Evolutionary conservation across 2,113 vertebrate genomes (phyloP), one percentile per base, ranked within the genome.

Genomic region (Epinephelus moara): DNA sequence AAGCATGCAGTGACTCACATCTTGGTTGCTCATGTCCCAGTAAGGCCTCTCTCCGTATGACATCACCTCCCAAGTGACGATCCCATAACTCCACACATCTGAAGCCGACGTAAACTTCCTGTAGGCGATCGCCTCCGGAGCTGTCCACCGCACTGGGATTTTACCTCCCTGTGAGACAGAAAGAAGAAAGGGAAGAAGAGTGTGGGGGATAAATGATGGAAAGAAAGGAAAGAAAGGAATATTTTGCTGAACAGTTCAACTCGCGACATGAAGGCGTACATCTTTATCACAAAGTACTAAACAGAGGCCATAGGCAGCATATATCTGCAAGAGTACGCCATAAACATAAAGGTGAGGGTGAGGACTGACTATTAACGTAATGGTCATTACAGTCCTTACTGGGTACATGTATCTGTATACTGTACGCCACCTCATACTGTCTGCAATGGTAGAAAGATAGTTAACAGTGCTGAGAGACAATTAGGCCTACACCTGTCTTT

Each of bases 21-120:
- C 95, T 86, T 96, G 95, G 89, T 96, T 96, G 85, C 95, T 96
- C 95, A 96, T 96, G 83, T 96, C 95, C 95, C 95, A 96, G 91
- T 96, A 96, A 17, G 95, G 95, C 59, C 95, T 90, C 84, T 96
- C 95, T 68, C 95, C 95, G 7, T 95, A 96, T 67, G 95, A 91
- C 92, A 96, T 95, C 91, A 96, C 94, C 89, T 96, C 95, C 95
- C 95, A 96, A 91, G 95, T 96, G 93, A 96, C 94, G 21, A 96
- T 96, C 49, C 95, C 95, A 0, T 96, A 96, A 79, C 95, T 96
- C 95, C 95, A 96, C 23, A 96, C 94, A 21, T 96, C 95, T 68
- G 94, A 95, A 47, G 95, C 95, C 1, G 95, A 96, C 0, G 95
- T 96, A 71, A 96, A 96, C 90, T 96, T 96, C 84, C 95, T 94